Percentiles rank a stretch among this genome's conserved stretches.
Evolutionary conservation across 1,140 invertebrate genomes (phyloP).

Genomic region (Trichonephila inaurata): DNA sequence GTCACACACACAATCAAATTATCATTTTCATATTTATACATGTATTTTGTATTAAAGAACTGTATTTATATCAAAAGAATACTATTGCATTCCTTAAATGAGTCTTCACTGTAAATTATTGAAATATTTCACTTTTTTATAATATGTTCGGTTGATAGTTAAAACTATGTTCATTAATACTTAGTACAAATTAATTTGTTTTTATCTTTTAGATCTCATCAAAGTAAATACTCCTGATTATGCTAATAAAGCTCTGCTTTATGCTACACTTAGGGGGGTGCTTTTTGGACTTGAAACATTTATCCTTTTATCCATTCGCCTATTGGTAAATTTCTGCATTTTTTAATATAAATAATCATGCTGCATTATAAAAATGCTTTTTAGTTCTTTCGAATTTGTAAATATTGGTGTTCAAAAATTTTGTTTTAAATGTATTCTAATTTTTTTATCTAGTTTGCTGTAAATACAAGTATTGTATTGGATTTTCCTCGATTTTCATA

Average conservation of each 20-base stretch:
- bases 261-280: slow-evolving; percentile 86
- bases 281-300: slow-evolving; percentile 90
- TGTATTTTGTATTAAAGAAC: too few species aligned
- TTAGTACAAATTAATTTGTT: too few species aligned
- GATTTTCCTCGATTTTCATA: slow-evolving; percentile 89
- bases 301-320: slow-evolving; percentile 84
- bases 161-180: too few species aligned
- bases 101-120: too few species aligned
- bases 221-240: slow-evolving; percentile 81
- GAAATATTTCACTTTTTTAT: too few species aligned
- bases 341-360: not conserved
- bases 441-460: slow-evolving; percentile 78
- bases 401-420: too few species aligned
- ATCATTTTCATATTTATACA: too few species aligned
- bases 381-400: not conserved
- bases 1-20: too few species aligned
- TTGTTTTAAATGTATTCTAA: not conserved
- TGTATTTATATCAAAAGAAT: too few species aligned
- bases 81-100: too few species aligned
- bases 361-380: not conserved
- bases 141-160: too few species aligned
- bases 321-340: slow-evolving; percentile 80
- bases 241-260: slow-evolving; percentile 79
- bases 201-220: slow-evolving; percentile 81
- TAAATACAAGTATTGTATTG: slow-evolving; percentile 83